Percentiles rank a stretch among this genome's conserved stretches.
These are phyloP conservation scores for Heterodera filipjevi DNA, from an alignment of 2,888 invertebrate genomes.

Conservation along the genomic window DNA sequence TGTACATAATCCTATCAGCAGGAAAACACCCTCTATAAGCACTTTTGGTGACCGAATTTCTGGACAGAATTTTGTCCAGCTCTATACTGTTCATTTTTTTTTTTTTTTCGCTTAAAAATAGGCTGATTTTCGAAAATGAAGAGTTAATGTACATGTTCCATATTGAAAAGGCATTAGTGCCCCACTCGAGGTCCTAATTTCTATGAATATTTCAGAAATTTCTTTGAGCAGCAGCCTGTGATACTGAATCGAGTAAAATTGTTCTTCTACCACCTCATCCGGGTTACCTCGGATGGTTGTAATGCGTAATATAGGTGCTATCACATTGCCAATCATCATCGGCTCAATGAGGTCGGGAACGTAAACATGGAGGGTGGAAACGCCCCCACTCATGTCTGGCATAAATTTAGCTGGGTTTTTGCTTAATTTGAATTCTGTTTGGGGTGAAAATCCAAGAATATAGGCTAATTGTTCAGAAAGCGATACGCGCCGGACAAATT, in stretches of 20 bases:
- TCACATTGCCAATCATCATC: conserved; percentile 31
- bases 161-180: conserved; percentile 26
- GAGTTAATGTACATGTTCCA: conserved; percentile 26
- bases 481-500: background rate
- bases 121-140: conserved; percentile 27
- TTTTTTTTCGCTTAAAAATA: conserved; percentile 20
- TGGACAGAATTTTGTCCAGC: conserved; percentile 9
- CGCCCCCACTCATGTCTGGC: conserved; percentile 27
- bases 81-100: conserved; percentile 8
- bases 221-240: conserved; percentile 25
- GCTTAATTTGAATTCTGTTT: background rate
- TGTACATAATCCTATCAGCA: background rate
- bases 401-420: background rate
- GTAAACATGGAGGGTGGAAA: conserved; percentile 31
- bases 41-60: background rate
- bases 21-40: conserved; percentile 14
- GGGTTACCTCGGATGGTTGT: conserved; percentile 19
- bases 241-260: conserved; percentile 20
- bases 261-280: conserved; percentile 31
- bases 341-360: conserved; percentile 36
- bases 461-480: conserved; percentile 21
- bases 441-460: conserved; percentile 24
- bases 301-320: conserved; percentile 31
- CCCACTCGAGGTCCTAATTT: conserved; percentile 25
- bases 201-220: conserved; percentile 23